phyloP scores from a whole-genome alignment of 2,888 invertebrate species.

The Cataglyphis livida region DNA sequence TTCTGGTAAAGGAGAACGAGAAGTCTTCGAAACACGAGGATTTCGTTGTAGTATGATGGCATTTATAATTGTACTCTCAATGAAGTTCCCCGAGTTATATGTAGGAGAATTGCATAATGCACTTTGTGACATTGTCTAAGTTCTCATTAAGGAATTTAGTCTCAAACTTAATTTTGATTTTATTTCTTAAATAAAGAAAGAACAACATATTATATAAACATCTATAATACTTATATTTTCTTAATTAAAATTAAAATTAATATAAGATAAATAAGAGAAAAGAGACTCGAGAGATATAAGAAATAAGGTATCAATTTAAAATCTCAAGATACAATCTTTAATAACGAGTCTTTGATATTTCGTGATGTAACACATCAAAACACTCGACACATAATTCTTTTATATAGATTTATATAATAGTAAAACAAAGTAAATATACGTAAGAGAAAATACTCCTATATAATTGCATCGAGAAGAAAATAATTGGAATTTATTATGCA shows the following conservation, averaged over 20 bases:
- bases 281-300: neutral
- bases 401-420: neutral
- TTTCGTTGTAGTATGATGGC: neutral
- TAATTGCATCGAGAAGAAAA: neutral
- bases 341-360: conserved; percentile 1
- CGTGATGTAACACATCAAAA: neutral
- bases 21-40: neutral
- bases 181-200: conserved; percentile 21
- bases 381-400: neutral
- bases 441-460: too few species aligned
- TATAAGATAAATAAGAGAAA: neutral
- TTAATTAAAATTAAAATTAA: neutral
- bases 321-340: conserved; percentile 27
- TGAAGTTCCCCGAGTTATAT: neutral
- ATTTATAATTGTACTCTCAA: neutral
- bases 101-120: neutral
- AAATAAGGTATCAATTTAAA: neutral
- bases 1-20: neutral
- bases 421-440: neutral
- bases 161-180: neutral
- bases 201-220: neutral
- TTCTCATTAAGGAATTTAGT: neutral
- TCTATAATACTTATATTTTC: neutral
- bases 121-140: neutral
- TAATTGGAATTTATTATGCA: conserved; percentile 9